A percentile compares a stretch with the other conserved stretches of the same genome.
Conservation (phyloP, 2,113 vertebrate genomes). For the Sisor rabdophorus region DNA sequence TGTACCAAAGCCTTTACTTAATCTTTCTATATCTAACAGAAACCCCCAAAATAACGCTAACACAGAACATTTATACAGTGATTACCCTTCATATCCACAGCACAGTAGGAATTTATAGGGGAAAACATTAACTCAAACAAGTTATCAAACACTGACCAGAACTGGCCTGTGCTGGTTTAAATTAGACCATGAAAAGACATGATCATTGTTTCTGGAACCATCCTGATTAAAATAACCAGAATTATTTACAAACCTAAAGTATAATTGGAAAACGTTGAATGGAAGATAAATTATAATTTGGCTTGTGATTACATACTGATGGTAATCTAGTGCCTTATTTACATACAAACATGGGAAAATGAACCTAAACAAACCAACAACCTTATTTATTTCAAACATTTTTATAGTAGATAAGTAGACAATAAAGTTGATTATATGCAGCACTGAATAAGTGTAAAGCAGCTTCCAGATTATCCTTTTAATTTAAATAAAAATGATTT, state of each 20-base stretch:
- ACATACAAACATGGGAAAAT: not conserved
- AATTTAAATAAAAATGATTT: too few relatives aligned
- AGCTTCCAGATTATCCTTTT: too few relatives aligned
- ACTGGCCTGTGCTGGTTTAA: not conserved
- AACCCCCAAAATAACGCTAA: not conserved
- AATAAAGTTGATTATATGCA: not conserved
- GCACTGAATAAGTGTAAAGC: too few relatives aligned
- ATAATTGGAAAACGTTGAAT: not conserved
- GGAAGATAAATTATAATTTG: too few relatives aligned
- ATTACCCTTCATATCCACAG: not conserved
- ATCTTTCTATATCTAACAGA: not conserved
- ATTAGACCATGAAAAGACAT: not conserved
- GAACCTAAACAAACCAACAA: not conserved
- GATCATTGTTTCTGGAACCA: not conserved
- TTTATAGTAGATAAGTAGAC: not conserved
- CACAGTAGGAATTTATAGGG: slow-evolving; percentile 16
- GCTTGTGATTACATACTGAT: too few relatives aligned
- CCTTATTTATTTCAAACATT: not conserved
- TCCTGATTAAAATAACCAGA: not conserved
- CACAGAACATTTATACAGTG: not conserved
- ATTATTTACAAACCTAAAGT: not conserved
- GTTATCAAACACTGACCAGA: not conserved
- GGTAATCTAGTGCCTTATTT: not conserved
- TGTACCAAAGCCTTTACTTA: too few relatives aligned
- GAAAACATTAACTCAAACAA: not conserved